Conservation (phyloP, 2,888 invertebrate species). For the Erebia epiphron region DNA sequence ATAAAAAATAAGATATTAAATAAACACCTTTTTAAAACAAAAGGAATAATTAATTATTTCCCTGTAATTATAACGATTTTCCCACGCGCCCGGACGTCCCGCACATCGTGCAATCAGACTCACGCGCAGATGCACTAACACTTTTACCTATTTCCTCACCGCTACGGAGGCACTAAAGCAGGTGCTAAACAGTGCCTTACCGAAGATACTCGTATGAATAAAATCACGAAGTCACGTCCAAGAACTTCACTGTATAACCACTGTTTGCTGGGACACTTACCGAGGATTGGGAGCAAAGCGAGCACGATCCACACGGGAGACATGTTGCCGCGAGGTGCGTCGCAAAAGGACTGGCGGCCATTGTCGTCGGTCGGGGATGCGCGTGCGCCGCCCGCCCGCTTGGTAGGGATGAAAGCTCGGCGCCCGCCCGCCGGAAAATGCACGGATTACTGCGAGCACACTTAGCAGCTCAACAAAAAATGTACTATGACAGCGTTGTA, state of each 20-base stretch:
- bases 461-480: conserved; percentile 2
- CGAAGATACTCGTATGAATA: background rate
- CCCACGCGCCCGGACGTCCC: conserved; percentile 64
- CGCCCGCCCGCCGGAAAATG: conserved; percentile 39
- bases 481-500: conserved; percentile 5
- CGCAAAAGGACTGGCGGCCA: conserved; percentile 68
- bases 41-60: conserved; percentile 29
- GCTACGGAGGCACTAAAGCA: conserved; percentile 29
- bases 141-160: conserved; percentile 50
- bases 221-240: conserved; percentile 48
- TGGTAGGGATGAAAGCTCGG: conserved; percentile 42
- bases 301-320: conserved; percentile 77
- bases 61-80: conserved; percentile 44
- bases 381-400: conserved; percentile 69
- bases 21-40: conserved; percentile 4
- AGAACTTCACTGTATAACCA: conserved; percentile 35
- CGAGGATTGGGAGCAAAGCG: conserved; percentile 76
- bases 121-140: conserved; percentile 41
- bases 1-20: background rate
- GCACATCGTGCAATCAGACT: conserved; percentile 42
- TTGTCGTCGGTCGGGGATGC: conserved; percentile 36
- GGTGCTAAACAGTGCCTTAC: background rate
- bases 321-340: conserved; percentile 76
- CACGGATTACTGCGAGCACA: conserved; percentile 1
- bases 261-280: conserved; percentile 58